These are phyloP conservation scores for Ridgeia piscesae DNA, from an alignment of 1,140 invertebrate genomes.

Conservation along the genomic window DNA sequence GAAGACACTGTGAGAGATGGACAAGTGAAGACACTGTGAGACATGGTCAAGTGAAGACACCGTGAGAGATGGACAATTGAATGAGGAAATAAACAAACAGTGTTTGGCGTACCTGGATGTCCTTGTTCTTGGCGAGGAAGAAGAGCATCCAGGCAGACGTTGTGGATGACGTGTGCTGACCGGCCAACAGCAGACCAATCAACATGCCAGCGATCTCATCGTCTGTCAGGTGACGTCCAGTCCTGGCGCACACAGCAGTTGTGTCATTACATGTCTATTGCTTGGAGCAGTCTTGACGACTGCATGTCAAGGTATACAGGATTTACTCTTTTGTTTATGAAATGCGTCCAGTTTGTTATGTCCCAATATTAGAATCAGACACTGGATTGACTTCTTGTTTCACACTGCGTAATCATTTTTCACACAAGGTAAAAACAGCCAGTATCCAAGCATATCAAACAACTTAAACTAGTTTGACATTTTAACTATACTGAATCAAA, in stretches of 20 bases:
- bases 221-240: conserved; percentile 41
- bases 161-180: conserved; percentile 52
- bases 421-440: neutral
- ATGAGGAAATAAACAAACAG: neutral
- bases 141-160: conserved; percentile 47
- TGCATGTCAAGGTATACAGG: neutral
- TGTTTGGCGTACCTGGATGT: conserved; percentile 34
- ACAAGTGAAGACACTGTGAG: no score
- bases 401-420: neutral
- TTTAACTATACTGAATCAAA: neutral
- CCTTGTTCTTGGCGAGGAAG: conserved; percentile 44
- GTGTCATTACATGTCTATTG: neutral
- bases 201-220: conserved; percentile 50
- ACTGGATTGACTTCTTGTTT: neutral
- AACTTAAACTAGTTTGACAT: neutral
- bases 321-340: neutral
- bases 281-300: neutral
- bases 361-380: neutral
- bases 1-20: no score
- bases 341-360: neutral
- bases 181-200: conserved; percentile 49
- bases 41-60: no score
- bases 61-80: no score
- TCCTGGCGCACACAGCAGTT: neutral
- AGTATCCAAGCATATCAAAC: neutral